Base-by-base conservation (phyloP, 2,888 invertebrate species). In the Peribatodes rhomboidaria region DNA sequence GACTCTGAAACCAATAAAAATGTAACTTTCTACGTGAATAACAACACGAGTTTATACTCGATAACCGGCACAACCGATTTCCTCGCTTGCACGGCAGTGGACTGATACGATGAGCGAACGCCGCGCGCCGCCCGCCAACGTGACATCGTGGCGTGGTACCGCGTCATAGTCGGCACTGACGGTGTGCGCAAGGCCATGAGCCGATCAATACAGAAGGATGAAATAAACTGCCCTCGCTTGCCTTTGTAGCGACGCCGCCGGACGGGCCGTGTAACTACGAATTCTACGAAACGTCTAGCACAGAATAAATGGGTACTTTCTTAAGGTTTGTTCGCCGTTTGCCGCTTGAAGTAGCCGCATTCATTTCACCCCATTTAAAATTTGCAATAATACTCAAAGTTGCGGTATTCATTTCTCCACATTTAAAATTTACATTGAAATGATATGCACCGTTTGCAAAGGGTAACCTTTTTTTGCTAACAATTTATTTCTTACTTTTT, bases 161-260 rank as follows among this genome's bases (percentile, higher is more conserved):
- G 6, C 13, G 9, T 27, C 27, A 9, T 27, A 14, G 20, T 49
- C 13, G 16, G 33, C 16, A 50, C 35, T 35, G 35, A 8, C 35
- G n/a, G 50, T 20, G 18, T 50, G 50, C 50, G 50, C 50, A 37
- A 35, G 50, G 50, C 35, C 50, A 14, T 6, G 31, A 20, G 35
- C 18, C 50, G 50, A 50, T 50, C 50, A 35, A 50, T 50, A 33
- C 20, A 7, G 6, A 4, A 14, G 13, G 35, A 11, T 35, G 2
- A 33, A 50, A 50, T 37, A 37, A 50, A 50, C 50, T 50, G 46
- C 10, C 9, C 31, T 27, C 14, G 35, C 33, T 50, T 18, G n/a
- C 11, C 18, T 35, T 14, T n/a, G 18, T 20, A 4, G n/a, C n/a
- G n/a, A n/a, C n/a, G n/a, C n/a, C n/a, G n/a, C n/a, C 6, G 35